These are phyloP conservation scores for Teleogryllus oceanicus DNA, from an alignment of 2,888 invertebrate species.

Conservation along the genomic window DNA sequence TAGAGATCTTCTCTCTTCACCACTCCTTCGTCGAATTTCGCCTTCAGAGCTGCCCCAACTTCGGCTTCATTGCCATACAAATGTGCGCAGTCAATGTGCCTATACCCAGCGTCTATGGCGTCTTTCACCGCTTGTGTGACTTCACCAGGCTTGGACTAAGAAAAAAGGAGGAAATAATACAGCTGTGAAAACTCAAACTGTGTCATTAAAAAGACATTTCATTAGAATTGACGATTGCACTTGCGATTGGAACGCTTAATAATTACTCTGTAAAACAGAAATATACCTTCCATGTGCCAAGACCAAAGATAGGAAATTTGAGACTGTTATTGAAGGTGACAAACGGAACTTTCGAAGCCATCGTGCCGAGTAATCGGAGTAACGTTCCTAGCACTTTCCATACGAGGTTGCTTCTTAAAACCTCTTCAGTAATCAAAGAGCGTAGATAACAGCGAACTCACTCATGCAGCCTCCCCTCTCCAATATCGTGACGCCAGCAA, in stretches of 20 bases:
- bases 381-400: too few relatives aligned
- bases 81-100: constrained; percentile 71
- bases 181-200: too few relatives aligned
- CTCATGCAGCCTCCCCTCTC: too few relatives aligned
- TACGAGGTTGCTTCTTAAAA: too few relatives aligned
- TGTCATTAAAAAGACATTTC: too few relatives aligned
- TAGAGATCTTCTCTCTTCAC: constrained; percentile 68
- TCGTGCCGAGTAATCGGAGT: neutral
- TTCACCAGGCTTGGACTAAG: constrained; percentile 50
- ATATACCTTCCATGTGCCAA: constrained; percentile 55
- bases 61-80: constrained; percentile 68
- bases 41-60: constrained; percentile 60
- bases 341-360: constrained; percentile 40
- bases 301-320: constrained; percentile 51
- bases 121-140: constrained; percentile 63
- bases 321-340: constrained; percentile 50
- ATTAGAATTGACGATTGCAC: too few relatives aligned
- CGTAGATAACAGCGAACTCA: too few relatives aligned
- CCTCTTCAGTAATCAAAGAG: too few relatives aligned
- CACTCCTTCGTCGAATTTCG: constrained; percentile 62
- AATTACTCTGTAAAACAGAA: neutral
- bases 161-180: neutral
- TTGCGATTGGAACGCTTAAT: too few relatives aligned
- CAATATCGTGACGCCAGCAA: too few relatives aligned
- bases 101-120: constrained; percentile 72